These are phyloP conservation scores for Allobates femoralis DNA, from an alignment of 2,797 vertebrate genomes.

Conservation along the genomic window DNA sequence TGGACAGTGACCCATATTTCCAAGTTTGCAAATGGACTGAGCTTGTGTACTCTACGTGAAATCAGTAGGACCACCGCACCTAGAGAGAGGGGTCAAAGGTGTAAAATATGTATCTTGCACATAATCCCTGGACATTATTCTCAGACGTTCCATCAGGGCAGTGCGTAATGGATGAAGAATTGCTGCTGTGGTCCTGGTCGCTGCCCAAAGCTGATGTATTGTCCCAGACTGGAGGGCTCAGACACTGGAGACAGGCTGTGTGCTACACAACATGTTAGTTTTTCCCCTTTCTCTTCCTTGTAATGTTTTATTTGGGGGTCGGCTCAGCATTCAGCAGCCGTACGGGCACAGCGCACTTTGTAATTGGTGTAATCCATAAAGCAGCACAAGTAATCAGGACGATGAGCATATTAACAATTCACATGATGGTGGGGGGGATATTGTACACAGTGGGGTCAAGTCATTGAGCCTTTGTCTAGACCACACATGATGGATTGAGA, in stretches of 20 bases:
- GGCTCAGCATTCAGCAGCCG: neutral
- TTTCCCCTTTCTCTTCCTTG: neutral
- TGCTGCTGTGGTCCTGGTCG: neutral
- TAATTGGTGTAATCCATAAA: neutral
- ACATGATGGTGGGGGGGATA: neutral
- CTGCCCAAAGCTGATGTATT: neutral
- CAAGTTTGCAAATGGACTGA: neutral
- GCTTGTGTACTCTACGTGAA: neutral
- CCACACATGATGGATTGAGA: too few relatives aligned
- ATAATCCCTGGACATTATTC: neutral
- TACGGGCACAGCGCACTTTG: neutral
- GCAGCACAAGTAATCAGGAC: too few relatives aligned
- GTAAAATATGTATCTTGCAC: neutral
- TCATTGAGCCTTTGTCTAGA: too few relatives aligned
- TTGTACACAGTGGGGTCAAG: too few relatives aligned
- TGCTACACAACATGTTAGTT: neutral
- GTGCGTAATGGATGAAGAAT: neutral
- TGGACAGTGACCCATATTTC: neutral
- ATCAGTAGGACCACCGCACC: neutral
- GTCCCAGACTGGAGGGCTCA: too few relatives aligned
- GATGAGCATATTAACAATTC: neutral
- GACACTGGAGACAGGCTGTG: too few relatives aligned
- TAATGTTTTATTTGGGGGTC: neutral
- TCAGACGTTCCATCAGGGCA: neutral
- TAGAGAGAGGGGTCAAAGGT: slow-evolving; percentile 2